Conservation (phyloP, 1,140 invertebrate species). For the Achatina immaculata region DNA sequence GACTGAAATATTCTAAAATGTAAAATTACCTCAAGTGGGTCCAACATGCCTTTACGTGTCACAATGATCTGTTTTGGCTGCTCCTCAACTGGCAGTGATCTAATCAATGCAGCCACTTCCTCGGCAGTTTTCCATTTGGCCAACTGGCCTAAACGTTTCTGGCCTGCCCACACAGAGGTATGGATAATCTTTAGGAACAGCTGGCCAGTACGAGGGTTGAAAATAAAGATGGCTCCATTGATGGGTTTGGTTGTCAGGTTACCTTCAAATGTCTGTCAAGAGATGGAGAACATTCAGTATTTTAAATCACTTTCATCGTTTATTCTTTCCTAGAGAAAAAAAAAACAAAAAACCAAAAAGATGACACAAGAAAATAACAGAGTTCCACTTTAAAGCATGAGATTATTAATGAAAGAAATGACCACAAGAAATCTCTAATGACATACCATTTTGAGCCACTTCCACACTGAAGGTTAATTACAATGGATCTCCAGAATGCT, state of each 20-base stretch:
- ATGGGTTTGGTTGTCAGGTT: slow-evolving; percentile 99
- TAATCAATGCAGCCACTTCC: slow-evolving; percentile 99
- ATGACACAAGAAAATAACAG: not conserved
- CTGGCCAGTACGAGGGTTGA: slow-evolving; percentile 99
- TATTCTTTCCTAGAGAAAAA: not conserved
- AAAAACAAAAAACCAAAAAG: too few species aligned
- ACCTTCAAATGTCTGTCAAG: slow-evolving; percentile 91
- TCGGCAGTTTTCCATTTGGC: slow-evolving; percentile 99
- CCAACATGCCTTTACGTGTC: slow-evolving; percentile 91
- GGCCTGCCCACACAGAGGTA: slow-evolving; percentile 98
- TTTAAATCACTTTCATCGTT: not conserved
- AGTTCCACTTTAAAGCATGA: too few species aligned
- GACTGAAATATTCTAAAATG: too few species aligned
- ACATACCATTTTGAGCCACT: too few species aligned
- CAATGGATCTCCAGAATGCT: too few species aligned
- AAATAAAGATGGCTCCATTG: slow-evolving; percentile 99
- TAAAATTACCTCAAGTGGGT: slow-evolving; percentile 89
- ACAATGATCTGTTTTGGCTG: slow-evolving; percentile 99
- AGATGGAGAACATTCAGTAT: not conserved
- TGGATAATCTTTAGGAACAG: slow-evolving; percentile 99
- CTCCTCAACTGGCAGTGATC: slow-evolving; percentile 98
- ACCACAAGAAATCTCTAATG: too few species aligned
- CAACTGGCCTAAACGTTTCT: slow-evolving; percentile 81
- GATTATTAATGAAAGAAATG: too few species aligned
- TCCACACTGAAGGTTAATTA: too few species aligned